A percentile compares a stretch with the other conserved stretches of the same genome.
These are phyloP conservation scores for Campylorhamphus procurvoides DNA, from an alignment of 2,113 vertebrate genomes.

Conservation along the genomic window DNA sequence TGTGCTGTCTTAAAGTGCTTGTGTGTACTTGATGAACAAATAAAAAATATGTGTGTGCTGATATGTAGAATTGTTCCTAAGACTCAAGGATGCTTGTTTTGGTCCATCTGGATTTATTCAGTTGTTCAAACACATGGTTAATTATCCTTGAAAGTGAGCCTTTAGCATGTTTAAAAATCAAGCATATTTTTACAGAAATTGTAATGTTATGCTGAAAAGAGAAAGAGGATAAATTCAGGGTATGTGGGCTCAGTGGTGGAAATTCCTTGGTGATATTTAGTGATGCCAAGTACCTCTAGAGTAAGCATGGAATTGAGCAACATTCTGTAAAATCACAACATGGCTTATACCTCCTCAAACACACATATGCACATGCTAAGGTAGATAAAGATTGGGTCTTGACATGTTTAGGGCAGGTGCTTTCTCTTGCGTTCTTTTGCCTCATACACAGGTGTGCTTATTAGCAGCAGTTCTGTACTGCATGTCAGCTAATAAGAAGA, in stretches of 20 bases:
- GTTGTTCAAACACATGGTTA: not conserved
- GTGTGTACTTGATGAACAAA: not conserved
- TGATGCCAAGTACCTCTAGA: not conserved
- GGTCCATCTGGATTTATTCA: not conserved
- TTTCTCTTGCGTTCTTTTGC: not conserved
- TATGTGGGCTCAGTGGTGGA: not conserved
- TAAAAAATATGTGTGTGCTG: not conserved
- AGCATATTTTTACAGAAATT: not conserved
- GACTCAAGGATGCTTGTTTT: not conserved
- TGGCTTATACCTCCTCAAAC: not conserved
- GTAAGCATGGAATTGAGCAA: not conserved
- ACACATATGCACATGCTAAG: fast-evolving
- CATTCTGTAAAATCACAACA: not conserved
- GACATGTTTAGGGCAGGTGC: not conserved
- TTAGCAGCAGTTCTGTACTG: not conserved
- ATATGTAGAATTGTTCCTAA: not conserved
- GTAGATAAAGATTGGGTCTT: not conserved
- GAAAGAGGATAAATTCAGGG: not conserved
- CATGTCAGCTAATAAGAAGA: not conserved
- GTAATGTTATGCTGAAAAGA: not conserved
- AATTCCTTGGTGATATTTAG: not conserved
- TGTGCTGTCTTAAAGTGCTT: not conserved
- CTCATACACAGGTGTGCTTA: not conserved
- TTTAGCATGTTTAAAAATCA: not conserved
- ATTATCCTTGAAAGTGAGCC: not conserved